Conservation (phyloP, 2,888 invertebrate species). For the Stictocephala bisonia region DNA sequence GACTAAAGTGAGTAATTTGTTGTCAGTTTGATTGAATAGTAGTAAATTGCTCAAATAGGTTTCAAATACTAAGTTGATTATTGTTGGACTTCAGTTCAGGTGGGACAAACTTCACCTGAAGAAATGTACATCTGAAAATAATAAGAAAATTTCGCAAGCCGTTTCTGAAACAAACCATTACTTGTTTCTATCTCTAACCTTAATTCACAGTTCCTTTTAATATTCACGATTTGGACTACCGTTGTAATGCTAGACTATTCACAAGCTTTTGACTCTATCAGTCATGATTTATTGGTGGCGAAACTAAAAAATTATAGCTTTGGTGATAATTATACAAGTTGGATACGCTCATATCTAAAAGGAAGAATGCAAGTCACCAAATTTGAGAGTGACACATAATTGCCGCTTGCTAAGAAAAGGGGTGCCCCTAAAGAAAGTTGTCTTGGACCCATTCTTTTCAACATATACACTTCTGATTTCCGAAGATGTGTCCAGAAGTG, state of each 20-base stretch:
- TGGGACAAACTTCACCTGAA: too few species aligned
- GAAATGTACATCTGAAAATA: too few species aligned
- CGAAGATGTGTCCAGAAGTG: background rate
- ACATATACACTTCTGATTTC: background rate
- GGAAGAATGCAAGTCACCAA: slow-evolving; percentile 5
- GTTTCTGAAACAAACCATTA: too few species aligned
- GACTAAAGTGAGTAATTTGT: too few species aligned
- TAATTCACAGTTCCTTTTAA: too few species aligned
- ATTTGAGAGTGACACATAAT: slow-evolving; percentile 18
- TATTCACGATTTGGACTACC: too few species aligned
- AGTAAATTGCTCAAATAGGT: too few species aligned
- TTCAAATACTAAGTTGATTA: too few species aligned
- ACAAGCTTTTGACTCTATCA: background rate
- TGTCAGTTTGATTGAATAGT: too few species aligned
- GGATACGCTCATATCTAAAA: background rate
- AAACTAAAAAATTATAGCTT: background rate
- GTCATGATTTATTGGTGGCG: background rate
- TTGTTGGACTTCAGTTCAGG: too few species aligned
- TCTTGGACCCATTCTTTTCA: slow-evolving; percentile 6
- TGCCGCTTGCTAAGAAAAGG: background rate
- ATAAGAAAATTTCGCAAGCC: too few species aligned
- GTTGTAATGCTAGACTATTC: background rate
- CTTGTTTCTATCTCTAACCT: too few species aligned
- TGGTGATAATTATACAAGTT: background rate
- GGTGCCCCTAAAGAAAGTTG: slow-evolving; percentile 10